Percentiles rank a stretch among this genome's conserved stretches.
phyloP scores from a whole-genome alignment of 2,888 invertebrate species.

The Brachylomia viminalis region DNA sequence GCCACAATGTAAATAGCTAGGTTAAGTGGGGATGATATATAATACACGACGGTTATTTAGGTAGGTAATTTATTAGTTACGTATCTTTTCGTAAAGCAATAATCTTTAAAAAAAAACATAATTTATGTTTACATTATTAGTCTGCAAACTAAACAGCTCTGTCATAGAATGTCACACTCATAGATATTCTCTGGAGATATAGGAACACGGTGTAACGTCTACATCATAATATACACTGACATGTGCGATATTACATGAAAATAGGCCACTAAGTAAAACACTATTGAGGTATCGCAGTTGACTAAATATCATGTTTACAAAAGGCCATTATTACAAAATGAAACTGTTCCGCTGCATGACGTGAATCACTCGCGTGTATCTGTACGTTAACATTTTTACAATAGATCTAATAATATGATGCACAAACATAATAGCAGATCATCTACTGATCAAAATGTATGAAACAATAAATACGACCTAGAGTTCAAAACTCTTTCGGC shows the following conservation, averaged over 20 bases:
- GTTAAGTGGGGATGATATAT: conserved; percentile 44
- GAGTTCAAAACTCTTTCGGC: conserved; percentile 10
- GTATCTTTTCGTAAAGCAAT: conserved; percentile 10
- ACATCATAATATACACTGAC: neutral
- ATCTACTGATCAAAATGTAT: neutral
- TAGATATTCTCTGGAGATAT: neutral
- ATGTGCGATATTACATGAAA: conserved; percentile 18
- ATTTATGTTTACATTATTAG: conserved; percentile 20
- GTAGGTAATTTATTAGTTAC: conserved; percentile 38
- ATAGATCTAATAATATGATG: neutral
- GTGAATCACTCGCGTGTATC: conserved; percentile 9
- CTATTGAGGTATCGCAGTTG: conserved; percentile 30
- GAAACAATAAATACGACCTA: neutral
- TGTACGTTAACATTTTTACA: neutral
- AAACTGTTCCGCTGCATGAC: conserved; percentile 15
- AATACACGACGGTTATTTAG: conserved; percentile 23
- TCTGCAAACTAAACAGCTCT: conserved; percentile 11
- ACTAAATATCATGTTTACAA: conserved; percentile 65
- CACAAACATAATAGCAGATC: neutral
- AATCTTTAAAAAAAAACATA: conserved; percentile 8
- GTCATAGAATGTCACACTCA: neutral
- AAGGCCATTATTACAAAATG: conserved; percentile 43
- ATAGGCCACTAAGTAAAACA: conserved; percentile 11
- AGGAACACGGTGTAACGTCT: neutral
- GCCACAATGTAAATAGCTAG: conserved; percentile 15